Conservation (phyloP, 2,888 invertebrate species). For the Plagodis dolabraria region DNA sequence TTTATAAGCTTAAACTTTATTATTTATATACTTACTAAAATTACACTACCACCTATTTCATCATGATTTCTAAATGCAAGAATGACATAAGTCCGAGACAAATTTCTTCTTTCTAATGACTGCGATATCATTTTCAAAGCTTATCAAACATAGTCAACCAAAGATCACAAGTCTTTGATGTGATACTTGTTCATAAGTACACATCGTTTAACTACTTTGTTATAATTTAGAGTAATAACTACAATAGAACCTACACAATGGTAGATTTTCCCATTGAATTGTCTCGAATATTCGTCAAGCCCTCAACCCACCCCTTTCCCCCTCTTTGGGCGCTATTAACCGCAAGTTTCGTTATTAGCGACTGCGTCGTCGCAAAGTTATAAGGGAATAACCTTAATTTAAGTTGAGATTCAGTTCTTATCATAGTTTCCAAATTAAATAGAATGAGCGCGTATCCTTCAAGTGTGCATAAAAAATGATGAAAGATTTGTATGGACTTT, state of each 20-base stretch:
- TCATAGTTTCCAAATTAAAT: slow-evolving; percentile 46
- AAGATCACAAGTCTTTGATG: slow-evolving; percentile 17
- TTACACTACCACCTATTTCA: too few relatives aligned
- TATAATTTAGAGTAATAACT: slow-evolving; percentile 58
- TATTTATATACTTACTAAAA: too few relatives aligned
- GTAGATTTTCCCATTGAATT: slow-evolving; percentile 80
- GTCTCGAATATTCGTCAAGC: slow-evolving; percentile 68
- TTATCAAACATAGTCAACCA: not conserved
- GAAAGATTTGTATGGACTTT: too few relatives aligned
- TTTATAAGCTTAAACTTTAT: too few relatives aligned
- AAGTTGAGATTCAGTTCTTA: slow-evolving; percentile 80
- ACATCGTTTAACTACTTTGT: slow-evolving; percentile 27
- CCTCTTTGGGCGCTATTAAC: slow-evolving; percentile 63
- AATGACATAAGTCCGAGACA: too few relatives aligned
- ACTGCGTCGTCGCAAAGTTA: slow-evolving; percentile 78
- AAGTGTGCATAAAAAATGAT: slow-evolving; percentile 16
- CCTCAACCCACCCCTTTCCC: slow-evolving; percentile 39
- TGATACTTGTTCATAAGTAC: slow-evolving; percentile 29
- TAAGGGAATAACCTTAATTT: slow-evolving; percentile 80
- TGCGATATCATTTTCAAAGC: too few relatives aligned
- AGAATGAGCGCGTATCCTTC: slow-evolving; percentile 59
- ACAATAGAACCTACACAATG: slow-evolving; percentile 73
- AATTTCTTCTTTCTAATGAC: too few relatives aligned
- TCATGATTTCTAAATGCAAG: too few relatives aligned
- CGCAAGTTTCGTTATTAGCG: slow-evolving; percentile 82